Conservation (phyloP, 53 echinoderm and acorn worm genomes). For the Crossaster papposus region DNA sequence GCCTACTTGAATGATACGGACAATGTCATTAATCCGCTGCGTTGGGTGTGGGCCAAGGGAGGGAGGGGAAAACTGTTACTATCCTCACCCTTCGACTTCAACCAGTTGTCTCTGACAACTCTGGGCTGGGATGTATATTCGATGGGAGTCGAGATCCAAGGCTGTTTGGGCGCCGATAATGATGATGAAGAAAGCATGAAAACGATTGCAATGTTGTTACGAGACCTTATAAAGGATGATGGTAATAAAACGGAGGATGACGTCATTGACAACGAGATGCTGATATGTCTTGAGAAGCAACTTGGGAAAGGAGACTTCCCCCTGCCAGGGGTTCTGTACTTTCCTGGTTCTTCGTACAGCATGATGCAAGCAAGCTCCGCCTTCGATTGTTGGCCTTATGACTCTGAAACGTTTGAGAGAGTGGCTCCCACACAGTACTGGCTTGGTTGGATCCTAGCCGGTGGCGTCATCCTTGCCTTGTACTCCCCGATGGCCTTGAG, state of each 20-base stretch:
- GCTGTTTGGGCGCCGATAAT: slow-evolving; percentile 55
- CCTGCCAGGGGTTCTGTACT: slow-evolving; percentile 55
- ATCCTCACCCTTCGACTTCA: slow-evolving; percentile 87
- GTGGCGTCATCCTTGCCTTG: slow-evolving; percentile 73
- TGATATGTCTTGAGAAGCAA: slow-evolving; percentile 85
- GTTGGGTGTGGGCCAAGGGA: slow-evolving; percentile 82
- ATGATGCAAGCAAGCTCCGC: slow-evolving; percentile 80
- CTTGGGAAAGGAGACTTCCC: slow-evolving; percentile 66
- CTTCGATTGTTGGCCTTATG: slow-evolving; percentile 75
- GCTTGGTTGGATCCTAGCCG: slow-evolving; percentile 68
- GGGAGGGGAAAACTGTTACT: slow-evolving; percentile 79
- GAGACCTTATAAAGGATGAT: slow-evolving; percentile 28
- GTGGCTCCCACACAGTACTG: slow-evolving; percentile 65
- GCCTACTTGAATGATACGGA: slow-evolving; percentile 63
- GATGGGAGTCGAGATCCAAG: slow-evolving; percentile 47
- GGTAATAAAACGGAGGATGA: slow-evolving; percentile 10
- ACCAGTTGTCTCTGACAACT: slow-evolving; percentile 79
- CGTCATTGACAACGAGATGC: background rate
- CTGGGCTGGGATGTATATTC: slow-evolving; percentile 69
- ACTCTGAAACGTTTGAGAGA: slow-evolving; percentile 3
- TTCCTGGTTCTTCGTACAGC: slow-evolving; percentile 76
- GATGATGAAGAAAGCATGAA: slow-evolving; percentile 61
- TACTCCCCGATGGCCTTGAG: slow-evolving; percentile 79
- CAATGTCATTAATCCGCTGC: slow-evolving; percentile 68
- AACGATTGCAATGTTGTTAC: slow-evolving; percentile 46